Conservation (phyloP, 92 coral and sea anemone genomes). For the Meandrina meandrites region DNA sequence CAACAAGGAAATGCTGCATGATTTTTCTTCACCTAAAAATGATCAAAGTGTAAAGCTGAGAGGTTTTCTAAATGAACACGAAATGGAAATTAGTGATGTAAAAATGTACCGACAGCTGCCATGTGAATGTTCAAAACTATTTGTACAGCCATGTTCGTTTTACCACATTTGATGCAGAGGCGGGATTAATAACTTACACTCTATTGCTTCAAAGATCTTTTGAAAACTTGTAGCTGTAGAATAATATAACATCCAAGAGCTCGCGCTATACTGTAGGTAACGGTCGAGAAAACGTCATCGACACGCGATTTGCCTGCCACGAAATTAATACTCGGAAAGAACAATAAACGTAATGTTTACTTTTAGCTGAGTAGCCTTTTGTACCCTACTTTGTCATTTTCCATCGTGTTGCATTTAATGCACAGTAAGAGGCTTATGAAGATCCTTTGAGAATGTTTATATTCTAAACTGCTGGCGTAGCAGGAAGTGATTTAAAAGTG, state of each 20-base stretch:
- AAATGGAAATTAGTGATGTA: not conserved
- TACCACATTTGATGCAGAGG: not conserved
- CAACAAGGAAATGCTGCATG: constrained; percentile 2
- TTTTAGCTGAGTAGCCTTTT: not conserved
- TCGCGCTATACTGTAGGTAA: not conserved
- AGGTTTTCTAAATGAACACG: not conserved
- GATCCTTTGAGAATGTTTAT: not conserved
- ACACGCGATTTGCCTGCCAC: not conserved
- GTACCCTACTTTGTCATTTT: not conserved
- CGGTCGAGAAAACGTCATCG: not conserved
- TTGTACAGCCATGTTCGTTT: not conserved
- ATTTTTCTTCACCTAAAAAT: not conserved
- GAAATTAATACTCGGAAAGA: not conserved
- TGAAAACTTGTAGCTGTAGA: not conserved
- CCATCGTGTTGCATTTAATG: not conserved
- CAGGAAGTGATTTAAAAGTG: not conserved
- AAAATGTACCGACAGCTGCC: not conserved
- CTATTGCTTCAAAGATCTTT: not conserved
- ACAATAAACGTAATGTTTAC: not conserved
- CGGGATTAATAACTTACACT: not conserved
- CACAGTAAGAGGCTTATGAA: not conserved
- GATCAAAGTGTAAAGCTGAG: not conserved
- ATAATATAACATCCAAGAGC: not conserved
- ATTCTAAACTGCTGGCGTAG: not conserved
- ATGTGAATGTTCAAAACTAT: not conserved